A percentile compares a stretch with the other conserved stretches of the same genome.
These are phyloP conservation scores for Grapholita molesta DNA, from an alignment of 1,140 invertebrate genomes.

Conservation along the genomic window DNA sequence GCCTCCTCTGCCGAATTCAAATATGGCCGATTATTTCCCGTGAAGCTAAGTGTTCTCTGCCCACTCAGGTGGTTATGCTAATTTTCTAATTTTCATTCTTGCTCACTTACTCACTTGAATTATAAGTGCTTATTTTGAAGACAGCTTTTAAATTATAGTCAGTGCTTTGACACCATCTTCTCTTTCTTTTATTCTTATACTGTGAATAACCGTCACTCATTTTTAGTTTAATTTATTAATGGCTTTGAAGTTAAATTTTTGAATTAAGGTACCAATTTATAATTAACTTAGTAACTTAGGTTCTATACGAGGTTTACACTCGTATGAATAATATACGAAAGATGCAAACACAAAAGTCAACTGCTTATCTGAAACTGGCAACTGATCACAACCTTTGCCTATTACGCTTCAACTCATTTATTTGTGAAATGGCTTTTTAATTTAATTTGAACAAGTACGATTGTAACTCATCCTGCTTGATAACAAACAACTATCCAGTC, in stretches of 20 bases:
- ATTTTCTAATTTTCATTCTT: slow-evolving; percentile 42
- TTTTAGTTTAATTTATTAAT: too few relatives aligned
- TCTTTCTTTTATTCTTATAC: too few relatives aligned
- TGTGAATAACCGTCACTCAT: too few relatives aligned
- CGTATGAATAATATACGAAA: too few relatives aligned
- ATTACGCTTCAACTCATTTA: not conserved
- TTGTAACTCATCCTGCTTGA: not conserved
- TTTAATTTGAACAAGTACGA: not conserved
- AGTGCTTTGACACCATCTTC: not conserved
- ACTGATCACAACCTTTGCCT: too few relatives aligned
- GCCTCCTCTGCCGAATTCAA: slow-evolving; percentile 65
- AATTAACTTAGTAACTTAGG: too few relatives aligned
- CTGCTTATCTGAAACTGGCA: too few relatives aligned
- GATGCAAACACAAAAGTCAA: too few relatives aligned
- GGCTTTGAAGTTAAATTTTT: too few relatives aligned
- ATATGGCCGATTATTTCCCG: slow-evolving; percentile 66
- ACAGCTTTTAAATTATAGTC: not conserved
- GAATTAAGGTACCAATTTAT: too few relatives aligned
- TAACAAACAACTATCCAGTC: not conserved
- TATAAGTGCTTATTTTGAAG: not conserved
- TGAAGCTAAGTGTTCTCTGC: slow-evolving; percentile 52
- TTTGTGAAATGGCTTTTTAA: not conserved
- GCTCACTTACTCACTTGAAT: slow-evolving; percentile 20
- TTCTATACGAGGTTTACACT: too few relatives aligned
- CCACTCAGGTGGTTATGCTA: slow-evolving; percentile 50